Conservation (phyloP, 2,888 invertebrate species). For the Melikaiella ostensackeni region DNA sequence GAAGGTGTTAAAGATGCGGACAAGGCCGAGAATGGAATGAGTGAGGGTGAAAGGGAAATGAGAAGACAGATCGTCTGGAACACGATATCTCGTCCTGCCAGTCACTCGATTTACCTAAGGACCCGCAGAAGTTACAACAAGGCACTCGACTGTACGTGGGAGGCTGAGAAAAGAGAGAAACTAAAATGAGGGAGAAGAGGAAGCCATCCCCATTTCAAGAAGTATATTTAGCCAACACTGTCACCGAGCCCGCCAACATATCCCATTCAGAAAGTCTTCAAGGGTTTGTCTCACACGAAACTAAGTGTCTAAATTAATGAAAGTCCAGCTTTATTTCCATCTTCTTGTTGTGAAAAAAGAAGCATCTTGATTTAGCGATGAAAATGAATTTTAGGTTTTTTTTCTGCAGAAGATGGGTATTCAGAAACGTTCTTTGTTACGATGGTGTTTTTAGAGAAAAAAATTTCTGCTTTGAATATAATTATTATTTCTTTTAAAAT, state of each 20-base stretch:
- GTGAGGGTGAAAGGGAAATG: conserved; percentile 6
- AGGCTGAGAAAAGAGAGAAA: conserved; percentile 29
- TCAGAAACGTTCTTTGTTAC: too few species aligned
- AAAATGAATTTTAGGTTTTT: neutral
- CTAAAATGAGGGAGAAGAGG: conserved; percentile 1
- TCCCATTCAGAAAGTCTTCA: conserved; percentile 26
- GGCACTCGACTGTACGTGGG: conserved; percentile 29
- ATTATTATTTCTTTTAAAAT: too few species aligned
- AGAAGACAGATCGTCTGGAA: conserved; percentile 44
- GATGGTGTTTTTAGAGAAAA: too few species aligned
- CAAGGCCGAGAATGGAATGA: conserved; percentile 19
- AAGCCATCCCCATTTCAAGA: conserved; percentile 17
- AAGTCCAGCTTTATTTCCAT: neutral
- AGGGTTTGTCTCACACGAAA: neutral
- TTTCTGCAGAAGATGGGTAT: too few species aligned
- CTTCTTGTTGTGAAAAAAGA: neutral
- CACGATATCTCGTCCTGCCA: conserved; percentile 50
- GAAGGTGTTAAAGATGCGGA: conserved; percentile 38
- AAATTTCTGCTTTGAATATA: neutral
- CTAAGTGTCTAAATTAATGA: neutral
- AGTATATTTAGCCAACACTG: conserved; percentile 33
- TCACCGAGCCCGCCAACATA: conserved; percentile 2
- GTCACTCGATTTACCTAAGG: conserved; percentile 50
- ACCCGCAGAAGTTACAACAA: conserved; percentile 36
- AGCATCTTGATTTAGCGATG: neutral